Conservation (phyloP, 2,797 vertebrate genomes). For the Alfaro cultratus region DNA sequence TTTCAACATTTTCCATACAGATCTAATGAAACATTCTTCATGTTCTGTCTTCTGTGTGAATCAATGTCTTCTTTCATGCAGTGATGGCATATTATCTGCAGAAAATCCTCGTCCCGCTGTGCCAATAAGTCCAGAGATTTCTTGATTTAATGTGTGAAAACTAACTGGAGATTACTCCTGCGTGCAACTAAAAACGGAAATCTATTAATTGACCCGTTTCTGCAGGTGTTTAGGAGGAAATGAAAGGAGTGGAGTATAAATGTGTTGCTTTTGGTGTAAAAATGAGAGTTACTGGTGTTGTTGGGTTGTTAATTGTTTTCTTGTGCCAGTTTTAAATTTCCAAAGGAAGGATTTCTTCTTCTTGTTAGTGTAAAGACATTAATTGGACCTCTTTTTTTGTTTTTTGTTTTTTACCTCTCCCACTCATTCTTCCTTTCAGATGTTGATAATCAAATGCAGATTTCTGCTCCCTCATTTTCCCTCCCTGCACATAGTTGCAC, state of each 20-base stretch:
- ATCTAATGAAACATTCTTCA: not conserved
- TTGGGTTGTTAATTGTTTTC: not conserved
- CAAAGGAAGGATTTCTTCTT: not conserved
- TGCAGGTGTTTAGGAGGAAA: not conserved
- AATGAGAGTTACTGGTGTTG: not conserved
- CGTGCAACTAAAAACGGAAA: not conserved
- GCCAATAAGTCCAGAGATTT: not conserved
- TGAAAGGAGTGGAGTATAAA: not conserved
- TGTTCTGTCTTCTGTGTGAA: not conserved
- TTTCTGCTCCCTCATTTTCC: conserved; percentile 7
- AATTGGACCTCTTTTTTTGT: conserved; percentile 1
- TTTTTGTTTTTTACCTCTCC: not conserved
- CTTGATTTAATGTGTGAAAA: not conserved
- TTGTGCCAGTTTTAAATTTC: not conserved
- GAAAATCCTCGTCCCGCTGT: not conserved
- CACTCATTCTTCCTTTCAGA: conserved; percentile 2
- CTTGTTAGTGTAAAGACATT: not conserved
- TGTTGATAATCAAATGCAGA: conserved; percentile 9
- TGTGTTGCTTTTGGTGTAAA: conserved; percentile 2
- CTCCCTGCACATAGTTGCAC: conserved; percentile 26
- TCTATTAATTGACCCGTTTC: not conserved
- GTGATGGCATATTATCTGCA: not conserved
- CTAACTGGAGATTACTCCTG: not conserved
- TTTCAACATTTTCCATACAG: not conserved
- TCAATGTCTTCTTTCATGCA: not conserved